Evolutionary conservation across 2,113 vertebrate genomes (phyloP).

Genomic region (Chaetodon trifascialis): DNA sequence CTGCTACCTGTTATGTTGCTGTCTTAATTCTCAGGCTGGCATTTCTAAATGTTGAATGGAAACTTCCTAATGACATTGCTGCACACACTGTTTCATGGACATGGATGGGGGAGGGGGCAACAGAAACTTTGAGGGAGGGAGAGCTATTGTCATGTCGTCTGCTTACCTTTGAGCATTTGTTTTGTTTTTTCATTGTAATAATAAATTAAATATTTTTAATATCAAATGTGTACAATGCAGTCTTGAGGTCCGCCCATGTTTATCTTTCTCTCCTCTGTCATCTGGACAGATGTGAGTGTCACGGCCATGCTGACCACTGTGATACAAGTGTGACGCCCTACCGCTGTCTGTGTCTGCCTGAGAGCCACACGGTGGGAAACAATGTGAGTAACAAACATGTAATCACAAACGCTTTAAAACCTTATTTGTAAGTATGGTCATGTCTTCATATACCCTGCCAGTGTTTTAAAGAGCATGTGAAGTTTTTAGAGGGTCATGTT

Average conservation of each 20-base stretch:
- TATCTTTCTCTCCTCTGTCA: neutral
- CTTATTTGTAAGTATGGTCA: neutral
- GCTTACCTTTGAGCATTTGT: neutral
- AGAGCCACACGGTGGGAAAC: slow-evolving; percentile 89
- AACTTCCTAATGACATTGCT: slow-evolving; percentile 67
- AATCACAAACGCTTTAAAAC: neutral
- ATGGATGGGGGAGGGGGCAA: slow-evolving; percentile 1
- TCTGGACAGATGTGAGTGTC: slow-evolving; percentile 90
- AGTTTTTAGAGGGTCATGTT: neutral
- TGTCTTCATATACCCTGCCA: neutral
- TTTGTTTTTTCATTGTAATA: neutral
- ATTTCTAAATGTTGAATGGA: slow-evolving; percentile 84
- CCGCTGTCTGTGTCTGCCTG: slow-evolving; percentile 86
- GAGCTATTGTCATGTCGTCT: slow-evolving; percentile 3
- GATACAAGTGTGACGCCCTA: slow-evolving; percentile 85
- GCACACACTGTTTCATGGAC: slow-evolving; percentile 14
- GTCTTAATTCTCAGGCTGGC: slow-evolving; percentile 80
- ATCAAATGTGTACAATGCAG: neutral
- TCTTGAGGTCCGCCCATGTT: neutral
- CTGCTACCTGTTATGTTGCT: slow-evolving; percentile 73
- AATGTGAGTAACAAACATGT: slow-evolving; percentile 86
- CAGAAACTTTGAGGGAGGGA: slow-evolving; percentile 2
- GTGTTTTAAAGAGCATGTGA: neutral
- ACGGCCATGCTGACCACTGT: slow-evolving; percentile 90
- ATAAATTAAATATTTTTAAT: neutral